Evolutionary conservation across 1,140 invertebrate species (phyloP), one percentile per base, ranked within the genome.

Genomic region (Ceratitis capitata): DNA sequence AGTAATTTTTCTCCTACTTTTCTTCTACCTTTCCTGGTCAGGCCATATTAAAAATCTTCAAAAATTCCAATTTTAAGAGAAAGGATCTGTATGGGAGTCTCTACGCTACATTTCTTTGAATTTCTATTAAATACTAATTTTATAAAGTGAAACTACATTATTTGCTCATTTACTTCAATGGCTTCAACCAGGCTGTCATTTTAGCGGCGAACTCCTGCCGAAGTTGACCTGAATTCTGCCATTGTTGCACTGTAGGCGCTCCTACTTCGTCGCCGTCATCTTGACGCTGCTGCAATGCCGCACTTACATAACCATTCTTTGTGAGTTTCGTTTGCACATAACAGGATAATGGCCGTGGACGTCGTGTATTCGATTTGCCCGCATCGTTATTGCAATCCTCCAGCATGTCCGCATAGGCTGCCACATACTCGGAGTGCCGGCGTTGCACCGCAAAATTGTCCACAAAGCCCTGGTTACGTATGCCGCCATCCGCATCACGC

Each of bases 221-320:
- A 29, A 83, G 26, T 83, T 83, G 82, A 47, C 82, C 47, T 83
- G 49, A 49, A 51, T 83, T 83, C 45, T 53, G 82, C 47, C 29
- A 12, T 9, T 32, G 19, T 51, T 74, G 39, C 69, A n/a, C n/a
- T n/a, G n/a, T n/a, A 3, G 51, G 32, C 16, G 32, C 39, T 42
- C 29, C 51, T 61, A 23, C 32, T 53, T 78, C 26, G 78, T 56
- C n/a, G 78, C 39, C n/a, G 84, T 87, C 87, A 47, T 85, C 85
- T 32, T 45, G 35, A 23, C 47, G 64, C 47, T 82, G 51, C 16
- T 82, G 84, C 23, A 88, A 88, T 82, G 89, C 39, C 26, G 89
- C 84, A 51, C 88, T 91, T 6, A 91, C 87, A 53, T 87, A 87
- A 9, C 89, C 89, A 53, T 89, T 91, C 32, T 91, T 91, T 7